phyloP scores from a whole-genome alignment of 2,113 vertebrate genomes.

The Oryzias woworae region DNA sequence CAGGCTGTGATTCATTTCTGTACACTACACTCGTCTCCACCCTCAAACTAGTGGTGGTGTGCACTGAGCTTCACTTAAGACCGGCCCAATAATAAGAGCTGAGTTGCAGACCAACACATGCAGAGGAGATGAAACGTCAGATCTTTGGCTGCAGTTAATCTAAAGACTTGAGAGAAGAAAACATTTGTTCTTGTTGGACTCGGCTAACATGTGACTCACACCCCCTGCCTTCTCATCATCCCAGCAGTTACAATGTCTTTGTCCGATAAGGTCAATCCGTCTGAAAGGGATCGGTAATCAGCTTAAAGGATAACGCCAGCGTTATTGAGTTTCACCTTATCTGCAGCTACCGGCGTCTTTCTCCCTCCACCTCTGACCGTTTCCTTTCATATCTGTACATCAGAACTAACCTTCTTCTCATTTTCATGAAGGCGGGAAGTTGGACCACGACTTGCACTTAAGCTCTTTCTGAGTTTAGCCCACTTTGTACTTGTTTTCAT shows the following conservation, averaged over 20 bases:
- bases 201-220: conserved; percentile 26
- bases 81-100: conserved; percentile 33
- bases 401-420: conserved; percentile 29
- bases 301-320: conserved; percentile 53
- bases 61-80: no score
- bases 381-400: conserved; percentile 33
- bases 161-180: conserved; percentile 17
- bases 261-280: conserved; percentile 46
- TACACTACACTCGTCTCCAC: no score
- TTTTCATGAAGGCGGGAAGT: no score
- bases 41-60: no score
- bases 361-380: conserved; percentile 22
- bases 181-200: not conserved
- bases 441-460: no score
- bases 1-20: no score
- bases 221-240: conserved; percentile 31
- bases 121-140: conserved; percentile 14
- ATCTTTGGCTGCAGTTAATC: conserved; percentile 34
- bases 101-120: conserved; percentile 10
- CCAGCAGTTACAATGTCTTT: conserved; percentile 35
- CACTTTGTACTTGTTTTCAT: no score
- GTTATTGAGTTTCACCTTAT: conserved; percentile 55
- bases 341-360: conserved; percentile 28
- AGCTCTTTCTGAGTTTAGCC: no score
- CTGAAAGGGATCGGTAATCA: conserved; percentile 53